Conservation (phyloP, 2,797 vertebrate genomes). For the Gymnocypris eckloni region DNA sequence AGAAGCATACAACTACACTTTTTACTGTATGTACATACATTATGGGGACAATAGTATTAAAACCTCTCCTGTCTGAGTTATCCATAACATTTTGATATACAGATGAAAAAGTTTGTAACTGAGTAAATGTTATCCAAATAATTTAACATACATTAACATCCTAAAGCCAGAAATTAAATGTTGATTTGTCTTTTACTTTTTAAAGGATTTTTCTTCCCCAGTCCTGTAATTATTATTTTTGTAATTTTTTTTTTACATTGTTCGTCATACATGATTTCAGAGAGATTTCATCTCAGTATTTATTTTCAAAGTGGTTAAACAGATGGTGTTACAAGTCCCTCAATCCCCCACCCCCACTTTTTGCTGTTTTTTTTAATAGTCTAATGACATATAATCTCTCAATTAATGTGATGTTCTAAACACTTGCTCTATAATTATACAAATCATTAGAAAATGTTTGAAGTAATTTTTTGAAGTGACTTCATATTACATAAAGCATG, state of each 20-base stretch:
- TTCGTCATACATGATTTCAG: not conserved
- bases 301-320: not conserved
- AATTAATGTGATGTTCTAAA: not conserved
- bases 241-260: too few relatives aligned
- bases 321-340: not conserved
- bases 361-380: not conserved
- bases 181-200: not conserved
- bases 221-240: too few relatives aligned
- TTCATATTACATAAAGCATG: not conserved
- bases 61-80: not conserved
- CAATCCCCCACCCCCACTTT: not conserved
- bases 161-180: too few relatives aligned
- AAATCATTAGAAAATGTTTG: not conserved
- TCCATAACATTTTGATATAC: not conserved
- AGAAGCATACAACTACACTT: not conserved
- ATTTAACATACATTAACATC: not conserved
- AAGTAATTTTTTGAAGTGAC: not conserved
- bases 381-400: not conserved
- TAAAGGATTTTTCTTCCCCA: too few relatives aligned
- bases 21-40: not conserved
- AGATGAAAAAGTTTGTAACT: not conserved
- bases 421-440: not conserved
- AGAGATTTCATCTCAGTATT: not conserved
- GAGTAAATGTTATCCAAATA: not conserved
- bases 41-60: not conserved